Base-by-base conservation (phyloP, 2,888 invertebrate genomes). In the Machimus atricapillus region DNA sequence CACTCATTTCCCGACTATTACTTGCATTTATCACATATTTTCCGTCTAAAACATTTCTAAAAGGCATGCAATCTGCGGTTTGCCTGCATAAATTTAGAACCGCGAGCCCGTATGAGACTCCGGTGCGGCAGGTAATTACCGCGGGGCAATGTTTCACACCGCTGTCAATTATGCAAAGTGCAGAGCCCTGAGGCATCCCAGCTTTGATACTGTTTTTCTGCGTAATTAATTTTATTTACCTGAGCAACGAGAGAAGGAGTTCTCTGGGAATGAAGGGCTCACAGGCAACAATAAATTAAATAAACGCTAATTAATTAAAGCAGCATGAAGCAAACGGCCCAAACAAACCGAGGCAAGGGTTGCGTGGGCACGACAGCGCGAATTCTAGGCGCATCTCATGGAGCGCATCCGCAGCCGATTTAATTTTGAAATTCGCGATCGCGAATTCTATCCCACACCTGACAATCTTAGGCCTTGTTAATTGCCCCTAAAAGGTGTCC, bases 401-500 rank as follows among this genome's bases (percentile, higher is more conserved):
- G 12, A 83, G 8, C 83, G 83, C 40, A 37, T 37, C 82, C 14
- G n/a, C n/a, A 66, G 58, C 19, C 4, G 40, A 34, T 83, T 83
- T 66, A 40, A 73, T 73, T 66, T 83, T 34, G 31, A 83, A 83
- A 66, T 66, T 37, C 23, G n/a, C 40, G 56, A 58, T 37, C 56
- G 37, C 23, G 40, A 40, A 40, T 40, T 23, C 19, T 66, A 73
- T 83, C 73, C 83, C 83, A 66, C 83, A 83, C 83, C 16, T 40
- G 14, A 19, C 34, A 34, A 83, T 66, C 83, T 83, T 83, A 34
- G 43, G 66, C 37, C 31, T 52, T n/a, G 83, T 83, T n/a, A 58
- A 83, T 83, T 83, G 58, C 83, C 83, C 83, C 73, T 83, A 83
- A 83, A 83, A 79, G 83, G 83, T 83, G 83, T 83, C 83, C 81